Base-by-base conservation (phyloP, 2,797 vertebrate species). In the Premnoplex brunnescens region DNA sequence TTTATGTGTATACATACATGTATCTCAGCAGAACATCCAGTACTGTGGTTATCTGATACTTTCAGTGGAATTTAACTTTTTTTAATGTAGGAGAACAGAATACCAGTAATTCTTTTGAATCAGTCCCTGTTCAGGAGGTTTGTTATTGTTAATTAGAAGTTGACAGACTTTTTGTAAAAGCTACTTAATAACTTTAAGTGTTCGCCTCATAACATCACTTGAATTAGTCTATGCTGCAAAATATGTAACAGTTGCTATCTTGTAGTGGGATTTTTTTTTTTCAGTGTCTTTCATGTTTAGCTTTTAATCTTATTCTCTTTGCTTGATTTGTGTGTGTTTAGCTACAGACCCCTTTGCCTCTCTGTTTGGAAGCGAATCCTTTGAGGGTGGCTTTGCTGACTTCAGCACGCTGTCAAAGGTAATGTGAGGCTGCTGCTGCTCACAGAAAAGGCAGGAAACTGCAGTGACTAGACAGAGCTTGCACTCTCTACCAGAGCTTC, bases 321-420 rank as follows among this genome's bases (percentile, higher is more conserved):
- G 30, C 66, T 52, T 63, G 34, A 3, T 89, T 85, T 96, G 20
- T 90, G 85, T 55, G 10, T 95, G 7, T 92, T 97, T 88, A 98
- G 97, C 98, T 91, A 20, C 97, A 98, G 99, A 99, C 97, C 99
- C 99, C 3, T 99, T 99, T 97, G 98, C 99, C 85, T 99, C 99
- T 78, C 97, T 99, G 74, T 99, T 99, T 97, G 99, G 99, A 94
- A 99, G 97, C 5, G 99, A 99, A 68, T 98, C 99, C 10, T 99
- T 99, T 95, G 98, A 98, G 96, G 98, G 97, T 49, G 99, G 99
- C 90, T 99, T 99, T 98, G 99, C 99, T 93, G 99, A 99, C 97
- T 99, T 99, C 91, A 99, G 98, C 97, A 97, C 97, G 2, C 97
- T 99, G 95, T 97, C 99, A 62, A 99, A 99, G 99, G 99, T 99